These are phyloP conservation scores for Melanotaenia trifasciata DNA, from an alignment of 2,797 vertebrate genomes.

Conservation along the genomic window DNA sequence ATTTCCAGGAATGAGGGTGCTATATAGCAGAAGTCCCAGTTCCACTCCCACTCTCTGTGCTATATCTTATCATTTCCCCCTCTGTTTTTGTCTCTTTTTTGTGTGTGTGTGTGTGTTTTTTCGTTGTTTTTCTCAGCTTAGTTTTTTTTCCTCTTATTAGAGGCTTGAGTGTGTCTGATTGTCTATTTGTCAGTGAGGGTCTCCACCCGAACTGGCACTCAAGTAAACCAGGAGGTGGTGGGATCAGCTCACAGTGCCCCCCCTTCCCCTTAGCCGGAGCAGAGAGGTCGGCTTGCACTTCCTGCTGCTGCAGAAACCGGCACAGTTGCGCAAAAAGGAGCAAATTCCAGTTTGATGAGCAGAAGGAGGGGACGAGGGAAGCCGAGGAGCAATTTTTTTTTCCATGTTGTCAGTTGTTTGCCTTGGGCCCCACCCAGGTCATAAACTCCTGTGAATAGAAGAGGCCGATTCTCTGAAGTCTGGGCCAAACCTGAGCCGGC, in stretches of 20 bases:
- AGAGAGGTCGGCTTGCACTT: conserved; percentile 53
- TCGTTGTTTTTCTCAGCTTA: conserved; percentile 24
- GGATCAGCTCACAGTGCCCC: neutral
- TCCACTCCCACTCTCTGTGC: conserved; percentile 6
- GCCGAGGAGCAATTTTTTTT: conserved; percentile 42
- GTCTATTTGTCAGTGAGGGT: conserved; percentile 30
- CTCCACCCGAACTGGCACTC: conserved; percentile 38
- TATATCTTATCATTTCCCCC: conserved; percentile 8
- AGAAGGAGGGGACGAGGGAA: conserved; percentile 21
- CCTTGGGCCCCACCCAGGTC: conserved; percentile 53
- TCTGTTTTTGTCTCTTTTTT: conserved; percentile 7
- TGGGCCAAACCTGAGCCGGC: conserved; percentile 26
- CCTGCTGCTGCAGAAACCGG: conserved; percentile 56
- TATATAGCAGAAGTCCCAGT: conserved; percentile 12
- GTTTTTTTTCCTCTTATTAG: conserved; percentile 5
- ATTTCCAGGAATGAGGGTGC: conserved; percentile 48
- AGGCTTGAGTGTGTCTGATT: conserved; percentile 4
- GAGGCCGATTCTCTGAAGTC: conserved; percentile 19
- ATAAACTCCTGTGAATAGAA: conserved; percentile 39
- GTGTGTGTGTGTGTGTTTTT: conserved; percentile 6
- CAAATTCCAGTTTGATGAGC: conserved; percentile 68
- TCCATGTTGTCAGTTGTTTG: conserved; percentile 56
- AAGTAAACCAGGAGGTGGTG: neutral
- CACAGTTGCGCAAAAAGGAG: conserved; percentile 48
- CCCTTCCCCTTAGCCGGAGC: conserved; percentile 12